These are phyloP conservation scores for Micromys minutus DNA, from an alignment of 2,113 vertebrate genomes.

Conservation along the genomic window DNA sequence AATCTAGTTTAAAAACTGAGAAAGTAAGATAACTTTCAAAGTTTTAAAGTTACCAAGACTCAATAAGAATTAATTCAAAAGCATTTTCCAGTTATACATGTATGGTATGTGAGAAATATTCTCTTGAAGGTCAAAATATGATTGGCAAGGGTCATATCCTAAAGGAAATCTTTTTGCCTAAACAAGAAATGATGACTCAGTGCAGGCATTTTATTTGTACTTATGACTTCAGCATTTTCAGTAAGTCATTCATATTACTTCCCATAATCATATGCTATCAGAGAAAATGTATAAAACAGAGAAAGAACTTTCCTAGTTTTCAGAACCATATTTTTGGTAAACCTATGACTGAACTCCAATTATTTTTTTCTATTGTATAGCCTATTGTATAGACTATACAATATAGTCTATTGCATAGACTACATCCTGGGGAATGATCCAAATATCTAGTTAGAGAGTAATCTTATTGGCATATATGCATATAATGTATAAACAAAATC, in stretches of 20 bases:
- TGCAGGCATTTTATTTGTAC: neutral
- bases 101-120: neutral
- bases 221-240: neutral
- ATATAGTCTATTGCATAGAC: too few relatives aligned
- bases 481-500: neutral
- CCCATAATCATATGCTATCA: neutral
- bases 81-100: slow-evolving; percentile 36
- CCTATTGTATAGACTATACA: neutral
- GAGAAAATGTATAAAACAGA: neutral
- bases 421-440: neutral
- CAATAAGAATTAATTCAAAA: slow-evolving; percentile 26
- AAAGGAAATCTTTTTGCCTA: neutral
- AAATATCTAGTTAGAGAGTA: neutral
- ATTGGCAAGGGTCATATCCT: neutral
- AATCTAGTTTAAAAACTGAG: neutral
- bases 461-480: neutral
- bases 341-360: neutral
- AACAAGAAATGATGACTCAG: neutral
- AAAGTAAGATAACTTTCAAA: neutral
- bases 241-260: neutral
- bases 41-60: neutral
- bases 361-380: neutral
- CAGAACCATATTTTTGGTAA: neutral
- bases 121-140: slow-evolving; percentile 22
- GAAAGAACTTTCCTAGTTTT: neutral